phyloP scores from a whole-genome alignment of 92 coral and sea anemone species.

The Bergia sp. region DNA sequence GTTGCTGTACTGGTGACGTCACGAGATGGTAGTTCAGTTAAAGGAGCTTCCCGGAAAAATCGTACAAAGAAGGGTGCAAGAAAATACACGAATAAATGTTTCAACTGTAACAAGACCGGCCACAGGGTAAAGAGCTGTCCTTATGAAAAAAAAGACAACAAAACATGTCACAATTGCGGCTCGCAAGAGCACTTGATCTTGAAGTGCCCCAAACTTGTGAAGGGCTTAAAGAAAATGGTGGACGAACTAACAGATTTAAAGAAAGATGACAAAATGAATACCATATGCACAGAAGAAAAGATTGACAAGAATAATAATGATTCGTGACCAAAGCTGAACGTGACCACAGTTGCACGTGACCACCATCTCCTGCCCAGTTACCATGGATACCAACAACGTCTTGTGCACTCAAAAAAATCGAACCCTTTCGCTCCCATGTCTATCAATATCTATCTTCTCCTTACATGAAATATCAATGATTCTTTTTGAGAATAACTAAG shows the following conservation, averaged over 20 bases:
- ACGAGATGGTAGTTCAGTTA: constrained; percentile 80
- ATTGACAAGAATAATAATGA: neutral
- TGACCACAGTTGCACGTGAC: too few relatives aligned
- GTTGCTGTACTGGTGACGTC: constrained; percentile 86
- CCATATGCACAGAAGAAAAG: neutral
- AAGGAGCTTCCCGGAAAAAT: constrained; percentile 76
- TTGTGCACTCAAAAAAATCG: too few relatives aligned
- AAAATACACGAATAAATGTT: constrained; percentile 88
- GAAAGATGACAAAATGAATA: neutral
- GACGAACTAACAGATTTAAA: constrained; percentile 4
- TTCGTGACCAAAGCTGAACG: neutral
- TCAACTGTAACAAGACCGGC: constrained; percentile 88
- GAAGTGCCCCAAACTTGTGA: constrained; percentile 73
- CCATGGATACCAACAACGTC: neutral
- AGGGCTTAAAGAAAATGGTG: constrained; percentile 26
- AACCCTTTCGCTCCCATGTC: neutral
- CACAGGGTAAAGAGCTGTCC: constrained; percentile 89
- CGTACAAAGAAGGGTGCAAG: constrained; percentile 94
- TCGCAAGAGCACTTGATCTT: constrained; percentile 78
- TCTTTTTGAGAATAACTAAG: neutral
- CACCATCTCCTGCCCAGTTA: neutral
- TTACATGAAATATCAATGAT: too few relatives aligned
- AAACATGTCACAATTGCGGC: constrained; percentile 94
- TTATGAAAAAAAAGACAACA: constrained; percentile 59
- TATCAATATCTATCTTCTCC: neutral